Percentiles rank a stretch among this genome's conserved stretches.
Evolutionary conservation across 2,113 vertebrate genomes (phyloP).

Genomic region (Takifugu flavidus): DNA sequence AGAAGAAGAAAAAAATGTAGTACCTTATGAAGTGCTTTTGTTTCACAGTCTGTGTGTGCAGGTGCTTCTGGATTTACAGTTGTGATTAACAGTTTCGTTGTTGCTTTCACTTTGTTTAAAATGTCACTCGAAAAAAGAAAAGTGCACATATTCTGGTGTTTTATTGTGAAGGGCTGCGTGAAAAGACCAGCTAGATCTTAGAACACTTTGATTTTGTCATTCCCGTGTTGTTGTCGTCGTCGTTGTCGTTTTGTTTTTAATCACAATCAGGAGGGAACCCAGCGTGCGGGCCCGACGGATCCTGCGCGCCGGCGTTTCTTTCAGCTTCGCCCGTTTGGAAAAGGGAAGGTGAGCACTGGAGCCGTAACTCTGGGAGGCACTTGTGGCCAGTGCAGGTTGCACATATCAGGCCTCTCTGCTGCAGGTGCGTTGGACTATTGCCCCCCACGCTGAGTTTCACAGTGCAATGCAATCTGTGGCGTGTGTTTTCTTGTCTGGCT

Average conservation of each 20-base stretch:
- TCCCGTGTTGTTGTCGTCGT: background rate
- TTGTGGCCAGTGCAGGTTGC: constrained; percentile 38
- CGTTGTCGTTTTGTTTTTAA: constrained; percentile 1
- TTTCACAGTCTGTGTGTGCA: constrained; percentile 66
- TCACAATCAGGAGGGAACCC: constrained; percentile 46
- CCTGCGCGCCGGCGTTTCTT: constrained; percentile 26
- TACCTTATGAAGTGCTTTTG: constrained; percentile 75
- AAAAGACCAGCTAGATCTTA: constrained; percentile 52
- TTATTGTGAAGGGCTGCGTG: constrained; percentile 68
- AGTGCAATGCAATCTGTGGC: constrained; percentile 41
- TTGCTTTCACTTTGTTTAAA: constrained; percentile 50
- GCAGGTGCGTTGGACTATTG: constrained; percentile 51
- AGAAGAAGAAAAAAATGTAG: constrained; percentile 57
- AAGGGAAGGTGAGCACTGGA: constrained; percentile 13
- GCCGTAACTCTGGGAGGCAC: constrained; percentile 59
- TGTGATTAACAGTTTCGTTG: constrained; percentile 63
- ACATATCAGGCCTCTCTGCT: constrained; percentile 41
- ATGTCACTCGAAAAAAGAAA: constrained; percentile 54
- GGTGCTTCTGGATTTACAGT: constrained; percentile 70
- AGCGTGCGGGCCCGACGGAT: constrained; percentile 20
- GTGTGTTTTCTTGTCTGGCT: constrained; percentile 50
- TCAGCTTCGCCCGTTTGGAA: constrained; percentile 12
- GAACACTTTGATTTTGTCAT: constrained; percentile 6
- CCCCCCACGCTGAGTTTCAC: constrained; percentile 18
- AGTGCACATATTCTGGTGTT: constrained; percentile 66